Evolutionary conservation across 2,797 vertebrate genomes (phyloP).

Genomic region (Iguana delicatissima): DNA sequence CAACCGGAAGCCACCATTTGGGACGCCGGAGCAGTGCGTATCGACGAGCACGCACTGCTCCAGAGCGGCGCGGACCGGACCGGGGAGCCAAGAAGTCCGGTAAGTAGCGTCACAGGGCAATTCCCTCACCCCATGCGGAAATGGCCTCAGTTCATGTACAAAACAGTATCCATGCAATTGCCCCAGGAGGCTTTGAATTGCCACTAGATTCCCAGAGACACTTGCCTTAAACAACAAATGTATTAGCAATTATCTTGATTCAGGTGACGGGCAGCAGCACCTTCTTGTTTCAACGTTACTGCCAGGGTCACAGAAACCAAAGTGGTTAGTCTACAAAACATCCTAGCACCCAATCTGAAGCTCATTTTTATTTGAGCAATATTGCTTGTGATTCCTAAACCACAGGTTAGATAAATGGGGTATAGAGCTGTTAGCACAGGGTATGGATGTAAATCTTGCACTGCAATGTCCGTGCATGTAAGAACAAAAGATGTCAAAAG

Average conservation of each 20-base stretch:
- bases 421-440: neutral
- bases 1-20: no score
- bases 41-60: no score
- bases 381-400: neutral
- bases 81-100: no score
- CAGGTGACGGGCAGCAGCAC: no score
- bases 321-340: neutral
- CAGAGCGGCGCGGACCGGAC: no score
- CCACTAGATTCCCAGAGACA: neutral
- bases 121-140: no score
- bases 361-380: neutral
- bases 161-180: neutral
- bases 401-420: neutral
- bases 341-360: neutral
- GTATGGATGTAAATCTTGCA: neutral
- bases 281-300: neutral
- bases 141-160: no score
- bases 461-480: neutral
- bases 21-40: no score
- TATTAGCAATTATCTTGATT: neutral
- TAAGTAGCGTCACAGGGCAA: no score
- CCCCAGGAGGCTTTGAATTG: accelerated
- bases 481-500: no score
- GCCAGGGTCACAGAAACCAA: neutral
- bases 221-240: neutral